Conservation (phyloP, 2,113 vertebrate species). For the Catagonus wagneri region DNA sequence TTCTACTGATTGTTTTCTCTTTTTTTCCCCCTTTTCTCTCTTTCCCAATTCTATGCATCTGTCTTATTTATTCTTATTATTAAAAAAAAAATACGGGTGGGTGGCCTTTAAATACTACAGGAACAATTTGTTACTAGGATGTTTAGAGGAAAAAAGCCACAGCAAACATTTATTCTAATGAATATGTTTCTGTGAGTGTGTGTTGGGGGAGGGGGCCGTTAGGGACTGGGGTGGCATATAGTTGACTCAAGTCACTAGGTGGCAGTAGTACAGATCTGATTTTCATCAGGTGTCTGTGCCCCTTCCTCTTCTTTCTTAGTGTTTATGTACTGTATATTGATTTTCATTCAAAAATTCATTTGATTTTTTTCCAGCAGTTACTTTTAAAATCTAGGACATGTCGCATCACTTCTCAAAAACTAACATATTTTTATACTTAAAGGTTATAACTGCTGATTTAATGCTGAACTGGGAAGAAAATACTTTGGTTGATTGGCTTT, state of each 20-base stretch:
- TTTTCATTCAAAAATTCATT: constrained; percentile 62
- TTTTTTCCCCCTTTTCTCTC: not conserved
- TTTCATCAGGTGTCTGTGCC: not conserved
- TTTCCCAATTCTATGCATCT: constrained; percentile 30
- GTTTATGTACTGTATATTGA: constrained; percentile 40
- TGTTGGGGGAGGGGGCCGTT: too few relatives aligned
- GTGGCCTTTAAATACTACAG: constrained; percentile 52
- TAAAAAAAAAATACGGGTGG: constrained; percentile 11
- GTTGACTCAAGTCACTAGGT: constrained; percentile 56
- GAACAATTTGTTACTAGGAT: constrained; percentile 67
- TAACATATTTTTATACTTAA: constrained; percentile 59
- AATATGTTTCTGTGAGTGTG: not conserved
- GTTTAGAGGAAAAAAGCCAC: not conserved
- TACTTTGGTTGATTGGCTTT: constrained; percentile 45
- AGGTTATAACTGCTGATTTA: constrained; percentile 54
- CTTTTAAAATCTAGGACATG: constrained; percentile 76
- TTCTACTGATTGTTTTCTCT: not conserved
- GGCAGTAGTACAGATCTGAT: constrained; percentile 64
- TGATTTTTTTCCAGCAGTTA: constrained; percentile 31
- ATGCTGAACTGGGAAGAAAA: constrained; percentile 51
- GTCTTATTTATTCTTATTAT: constrained; percentile 6
- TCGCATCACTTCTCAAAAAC: constrained; percentile 75
- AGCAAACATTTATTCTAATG: constrained; percentile 24
- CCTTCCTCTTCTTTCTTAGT: constrained; percentile 7
- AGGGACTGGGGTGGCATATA: not conserved